Percentiles rank a stretch among this genome's conserved stretches.
phyloP scores from a whole-genome alignment of 2,888 invertebrate genomes.

The Campoplex nolae region DNA sequence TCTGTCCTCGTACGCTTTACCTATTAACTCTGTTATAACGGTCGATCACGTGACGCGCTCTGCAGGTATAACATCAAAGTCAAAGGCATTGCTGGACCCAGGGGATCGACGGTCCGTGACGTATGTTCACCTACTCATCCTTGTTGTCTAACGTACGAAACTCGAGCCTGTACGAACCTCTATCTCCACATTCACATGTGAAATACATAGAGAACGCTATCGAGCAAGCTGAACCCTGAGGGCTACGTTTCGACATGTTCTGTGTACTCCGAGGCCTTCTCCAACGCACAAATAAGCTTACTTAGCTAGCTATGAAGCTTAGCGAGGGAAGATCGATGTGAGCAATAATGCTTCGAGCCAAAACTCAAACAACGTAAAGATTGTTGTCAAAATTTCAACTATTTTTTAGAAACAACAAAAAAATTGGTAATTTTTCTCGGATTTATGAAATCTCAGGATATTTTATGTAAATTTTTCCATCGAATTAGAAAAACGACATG shows the following conservation, averaged over 20 bases:
- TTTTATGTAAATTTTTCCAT: too few species aligned
- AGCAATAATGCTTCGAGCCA: conserved; percentile 23
- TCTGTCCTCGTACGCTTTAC: conserved; percentile 67
- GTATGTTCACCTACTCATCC: conserved; percentile 55
- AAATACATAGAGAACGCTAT: conserved; percentile 19
- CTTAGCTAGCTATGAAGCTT: conserved; percentile 38
- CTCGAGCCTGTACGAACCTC: background rate
- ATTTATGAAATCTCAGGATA: too few species aligned
- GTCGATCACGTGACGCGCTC: conserved; percentile 78
- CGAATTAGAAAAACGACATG: too few species aligned
- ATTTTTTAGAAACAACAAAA: background rate
- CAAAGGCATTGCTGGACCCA: conserved; percentile 83
- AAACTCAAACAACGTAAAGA: conserved; percentile 35
- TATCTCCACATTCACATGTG: background rate
- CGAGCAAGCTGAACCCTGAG: conserved; percentile 53
- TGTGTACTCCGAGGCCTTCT: conserved; percentile 37
- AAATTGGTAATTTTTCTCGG: too few species aligned
- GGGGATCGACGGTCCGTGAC: conserved; percentile 74
- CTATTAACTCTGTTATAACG: conserved; percentile 74
- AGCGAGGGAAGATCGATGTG: conserved; percentile 40
- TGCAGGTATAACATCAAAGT: conserved; percentile 82
- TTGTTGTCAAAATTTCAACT: background rate
- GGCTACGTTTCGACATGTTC: conserved; percentile 59
- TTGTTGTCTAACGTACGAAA: conserved; percentile 33
- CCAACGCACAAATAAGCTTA: conserved; percentile 37